Percentiles rank a stretch among this genome's conserved stretches.
These are phyloP conservation scores for Pungitius pungitius DNA, from an alignment of 2,113 vertebrate genomes.

Conservation along the genomic window DNA sequence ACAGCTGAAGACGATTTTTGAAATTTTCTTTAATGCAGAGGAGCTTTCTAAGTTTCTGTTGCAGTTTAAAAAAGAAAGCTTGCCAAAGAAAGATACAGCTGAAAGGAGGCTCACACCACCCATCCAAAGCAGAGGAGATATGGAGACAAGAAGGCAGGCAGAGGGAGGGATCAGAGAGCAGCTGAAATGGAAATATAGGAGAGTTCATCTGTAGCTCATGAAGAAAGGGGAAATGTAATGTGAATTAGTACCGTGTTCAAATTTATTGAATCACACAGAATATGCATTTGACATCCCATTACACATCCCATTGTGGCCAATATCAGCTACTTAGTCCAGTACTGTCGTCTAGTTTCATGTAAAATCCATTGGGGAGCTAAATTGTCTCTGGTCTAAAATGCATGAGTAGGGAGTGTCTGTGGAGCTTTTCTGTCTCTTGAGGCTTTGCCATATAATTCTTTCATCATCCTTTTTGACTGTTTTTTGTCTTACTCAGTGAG, in stretches of 20 bases:
- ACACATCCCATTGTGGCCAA: slow-evolving; percentile 56
- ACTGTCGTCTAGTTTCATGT: slow-evolving; percentile 46
- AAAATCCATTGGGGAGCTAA: slow-evolving; percentile 62
- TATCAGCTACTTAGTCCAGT: slow-evolving; percentile 50
- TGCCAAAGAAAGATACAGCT: slow-evolving; percentile 15
- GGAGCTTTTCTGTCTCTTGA: slow-evolving; percentile 55
- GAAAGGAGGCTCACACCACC: slow-evolving; percentile 29
- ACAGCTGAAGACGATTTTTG: slow-evolving; percentile 52
- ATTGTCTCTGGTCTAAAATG: slow-evolving; percentile 69
- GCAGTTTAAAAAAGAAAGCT: not conserved
- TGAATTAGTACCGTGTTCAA: slow-evolving; percentile 50
- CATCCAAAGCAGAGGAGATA: slow-evolving; percentile 29
- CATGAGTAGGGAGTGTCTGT: slow-evolving; percentile 53
- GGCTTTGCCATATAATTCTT: slow-evolving; percentile 69
- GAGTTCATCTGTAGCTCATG: slow-evolving; percentile 53
- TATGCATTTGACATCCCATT: slow-evolving; percentile 44
- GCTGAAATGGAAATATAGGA: slow-evolving; percentile 33
- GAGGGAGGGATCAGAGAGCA: slow-evolving; percentile 38
- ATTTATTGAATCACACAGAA: slow-evolving; percentile 48
- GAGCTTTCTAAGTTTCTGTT: slow-evolving; percentile 37
- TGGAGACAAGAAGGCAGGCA: slow-evolving; percentile 23
- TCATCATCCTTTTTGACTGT: slow-evolving; percentile 55
- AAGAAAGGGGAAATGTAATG: slow-evolving; percentile 52
- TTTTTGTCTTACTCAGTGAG: slow-evolving; percentile 45
- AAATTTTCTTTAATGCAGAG: slow-evolving; percentile 39